A percentile compares a stretch with the other conserved stretches of the same genome.
Conservation (phyloP, 2,888 invertebrate genomes). For the Caenorhabditis sp. region DNA sequence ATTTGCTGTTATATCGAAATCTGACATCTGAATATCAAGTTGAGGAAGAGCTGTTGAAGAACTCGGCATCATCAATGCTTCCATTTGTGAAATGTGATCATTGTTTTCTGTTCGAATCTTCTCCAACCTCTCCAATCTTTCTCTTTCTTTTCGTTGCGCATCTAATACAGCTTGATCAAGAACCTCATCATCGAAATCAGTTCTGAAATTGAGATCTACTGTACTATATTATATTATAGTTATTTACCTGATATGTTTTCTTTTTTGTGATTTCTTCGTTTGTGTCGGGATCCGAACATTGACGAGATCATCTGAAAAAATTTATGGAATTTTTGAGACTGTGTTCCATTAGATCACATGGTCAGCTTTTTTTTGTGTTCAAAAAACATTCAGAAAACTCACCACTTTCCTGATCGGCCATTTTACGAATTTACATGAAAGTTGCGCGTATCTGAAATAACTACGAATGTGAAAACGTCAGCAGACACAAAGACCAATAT, state of each 20-base stretch:
- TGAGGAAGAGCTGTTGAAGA: conserved; percentile 25
- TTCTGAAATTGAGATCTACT: too few relatives aligned
- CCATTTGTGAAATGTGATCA: conserved; percentile 47
- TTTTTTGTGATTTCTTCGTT: conserved; percentile 39
- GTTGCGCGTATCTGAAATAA: background rate
- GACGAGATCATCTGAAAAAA: conserved; percentile 18
- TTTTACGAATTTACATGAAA: conserved; percentile 6
- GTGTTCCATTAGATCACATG: too few relatives aligned
- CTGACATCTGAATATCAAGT: conserved; percentile 22
- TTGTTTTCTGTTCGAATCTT: conserved; percentile 24
- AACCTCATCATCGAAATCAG: conserved; percentile 37
- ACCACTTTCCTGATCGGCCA: conserved; percentile 16
- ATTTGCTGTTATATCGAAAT: conserved; percentile 11
- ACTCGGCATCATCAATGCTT: conserved; percentile 24
- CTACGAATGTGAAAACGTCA: background rate
- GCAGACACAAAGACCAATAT: background rate
- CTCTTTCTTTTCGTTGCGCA: conserved; percentile 53
- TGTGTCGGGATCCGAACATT: conserved; percentile 44
- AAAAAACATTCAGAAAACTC: background rate
- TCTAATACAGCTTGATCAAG: conserved; percentile 29
- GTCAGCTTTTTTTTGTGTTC: too few relatives aligned
- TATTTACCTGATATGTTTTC: conserved; percentile 49
- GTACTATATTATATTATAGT: too few relatives aligned
- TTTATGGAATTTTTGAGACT: background rate
- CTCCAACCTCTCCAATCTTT: conserved; percentile 56